Evolutionary conservation across 2,113 vertebrate genomes (phyloP), one percentile per base, ranked within the genome.

Genomic region (Chaetodon trifascialis): DNA sequence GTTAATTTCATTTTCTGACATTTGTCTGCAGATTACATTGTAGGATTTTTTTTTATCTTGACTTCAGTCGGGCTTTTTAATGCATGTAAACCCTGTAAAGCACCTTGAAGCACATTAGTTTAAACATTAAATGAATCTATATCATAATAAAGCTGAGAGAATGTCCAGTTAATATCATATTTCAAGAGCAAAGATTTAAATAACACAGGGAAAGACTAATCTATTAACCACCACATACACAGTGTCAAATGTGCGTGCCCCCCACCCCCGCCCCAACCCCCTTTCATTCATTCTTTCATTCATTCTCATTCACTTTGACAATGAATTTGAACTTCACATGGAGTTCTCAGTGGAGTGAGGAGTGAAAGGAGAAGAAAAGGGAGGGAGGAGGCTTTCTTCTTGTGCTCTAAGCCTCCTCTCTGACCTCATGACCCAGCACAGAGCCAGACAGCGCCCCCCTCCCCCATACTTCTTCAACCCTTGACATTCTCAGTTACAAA

Each of bases 241-340:
- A 4, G 47, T 51, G 5, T 19, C 49, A 51, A 52, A 62, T 21
- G 16, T 23, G 38, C 36, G 46, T 10, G 36, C 47, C 46, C 34
- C 55, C 23, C 42, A 8, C 30, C 30, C 30, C 2, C 30, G 30
- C 12, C 16, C 17, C 62, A 54, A 16, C 51, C 11, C 52, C 21
- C 17, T 4, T 9, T 17, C 51, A 47, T 51, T 11, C 17, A 47
- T 63, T 40, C 84, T 38, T 74, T 71, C 77, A 36, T 66, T 71
- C 83, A 66, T 73, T 84, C 73, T 73, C 69, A 21, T 63, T 47
- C 81, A 67, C 68, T 75, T 25, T 83, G 77, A 93, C 91, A 92
- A 89, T 90, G 83, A 91, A 85, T 89, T 77, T 93, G 86, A 93
- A 93, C 90, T 93, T 89, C 71, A 88, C 83, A 81, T 82, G 21